Evolutionary conservation across 2,797 vertebrate species (phyloP).

Genomic region (Basileuterus tristriatus): DNA sequence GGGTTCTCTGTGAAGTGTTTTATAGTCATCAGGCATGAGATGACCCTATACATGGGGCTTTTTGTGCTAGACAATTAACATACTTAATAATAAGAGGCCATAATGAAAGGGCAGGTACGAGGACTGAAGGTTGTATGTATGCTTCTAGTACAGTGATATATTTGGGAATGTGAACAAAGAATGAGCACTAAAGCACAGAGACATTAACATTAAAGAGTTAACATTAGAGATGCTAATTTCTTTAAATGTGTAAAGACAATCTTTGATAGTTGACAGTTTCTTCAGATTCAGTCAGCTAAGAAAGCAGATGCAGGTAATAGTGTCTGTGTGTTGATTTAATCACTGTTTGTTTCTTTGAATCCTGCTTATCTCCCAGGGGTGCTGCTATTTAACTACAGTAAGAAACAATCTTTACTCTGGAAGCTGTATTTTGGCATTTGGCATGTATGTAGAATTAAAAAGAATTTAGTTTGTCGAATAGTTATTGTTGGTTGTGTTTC

Average conservation of each 20-base stretch:
- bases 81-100: not conserved
- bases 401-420: not conserved
- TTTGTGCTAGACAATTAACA: not conserved
- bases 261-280: not conserved
- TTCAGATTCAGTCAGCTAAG: not conserved
- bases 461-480: not conserved
- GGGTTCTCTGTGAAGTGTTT: not conserved
- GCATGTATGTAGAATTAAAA: not conserved
- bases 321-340: conserved; percentile 4
- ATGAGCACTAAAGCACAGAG: not conserved
- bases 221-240: not conserved
- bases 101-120: not conserved
- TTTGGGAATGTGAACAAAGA: not conserved
- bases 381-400: not conserved
- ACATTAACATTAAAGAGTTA: no score
- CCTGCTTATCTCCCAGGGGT: not conserved
- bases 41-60: not conserved
- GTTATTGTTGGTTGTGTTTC: not conserved
- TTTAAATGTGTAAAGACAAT: not conserved
- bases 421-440: not conserved
- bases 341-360: not conserved
- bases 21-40: not conserved
- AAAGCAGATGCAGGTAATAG: not conserved
- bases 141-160: not conserved
- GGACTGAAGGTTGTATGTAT: not conserved